Base-by-base conservation (phyloP, 2,888 invertebrate species). In the Tipula unca region DNA sequence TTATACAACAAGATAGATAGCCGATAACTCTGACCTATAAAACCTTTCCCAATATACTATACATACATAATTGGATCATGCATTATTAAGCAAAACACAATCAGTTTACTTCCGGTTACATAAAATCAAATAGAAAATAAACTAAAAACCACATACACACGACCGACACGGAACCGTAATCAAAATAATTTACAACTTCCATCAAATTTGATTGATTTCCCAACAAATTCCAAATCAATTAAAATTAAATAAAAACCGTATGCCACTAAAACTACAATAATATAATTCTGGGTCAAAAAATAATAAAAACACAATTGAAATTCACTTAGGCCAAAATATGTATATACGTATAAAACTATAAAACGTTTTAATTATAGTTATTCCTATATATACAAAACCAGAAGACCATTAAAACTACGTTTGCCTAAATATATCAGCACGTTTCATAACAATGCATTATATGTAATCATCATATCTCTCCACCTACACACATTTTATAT, bases 301-400 rank as follows among this genome's bases (percentile, higher is more conserved):
- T 20, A 8, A 5, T 25, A 25, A 8, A 69, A 69, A 69, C 25
- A 69, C 8, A 69, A 69, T 69, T 25, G 69, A 25, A 69, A 69
- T 25, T 69, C 69, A 69, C 69, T 25, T 25, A 69, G 20, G 10
- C 17, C 48, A 48, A 48, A 48, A 32, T 32, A 32, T n/a, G n/a
- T n/a, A n/a, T 2, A 32, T 6, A 32, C 32, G 6, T 54, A 6
- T 54, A 54, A 54, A 69, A 69, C 69, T 69, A 69, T 69, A 25
- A 69, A 69, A 69, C 25, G 69, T 69, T 69, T 69, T 69, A 69
- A 69, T 69, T 69, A 69, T 69, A n/a, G n/a, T n/a, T n/a, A n/a
- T 69, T 20, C 48, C 17, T n/a, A n/a, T n/a, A 17, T 48, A 42
- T 42, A 54, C 48, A 25, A 69, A 48, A 69, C 8, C 69, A 69